phyloP scores from a whole-genome alignment of 2,888 invertebrate species.

The Empis livida region DNA sequence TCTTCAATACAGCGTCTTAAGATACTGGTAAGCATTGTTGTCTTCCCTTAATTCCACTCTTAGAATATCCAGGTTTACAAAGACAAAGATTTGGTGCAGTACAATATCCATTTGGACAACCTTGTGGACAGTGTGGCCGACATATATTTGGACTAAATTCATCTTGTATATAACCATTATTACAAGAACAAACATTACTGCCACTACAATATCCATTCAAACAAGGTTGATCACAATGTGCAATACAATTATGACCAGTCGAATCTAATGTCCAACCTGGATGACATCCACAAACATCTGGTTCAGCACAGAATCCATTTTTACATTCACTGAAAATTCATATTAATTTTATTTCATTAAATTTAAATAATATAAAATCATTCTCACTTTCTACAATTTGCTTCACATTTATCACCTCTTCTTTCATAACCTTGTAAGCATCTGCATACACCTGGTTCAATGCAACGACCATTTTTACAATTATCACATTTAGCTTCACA shows the following conservation, averaged over 20 bases:
- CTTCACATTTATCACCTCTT: conserved; percentile 23
- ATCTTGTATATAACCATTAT: conserved; percentile 40
- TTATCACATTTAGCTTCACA: conserved; percentile 28
- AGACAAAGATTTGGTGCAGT: conserved; percentile 60
- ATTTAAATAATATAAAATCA: neutral
- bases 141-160: conserved; percentile 35
- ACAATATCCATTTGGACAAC: conserved; percentile 61
- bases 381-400: conserved; percentile 27
- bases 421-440: conserved; percentile 44
- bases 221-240: conserved; percentile 50
- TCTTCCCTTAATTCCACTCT: conserved; percentile 43
- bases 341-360: neutral
- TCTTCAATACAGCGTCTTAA: neutral
- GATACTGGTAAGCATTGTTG: conserved; percentile 40
- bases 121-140: conserved; percentile 49
- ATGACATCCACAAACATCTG: conserved; percentile 16
- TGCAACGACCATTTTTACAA: conserved; percentile 43
- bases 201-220: conserved; percentile 57
- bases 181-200: conserved; percentile 45
- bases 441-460: conserved; percentile 45
- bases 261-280: conserved; percentile 24
- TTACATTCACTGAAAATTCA: conserved; percentile 12
- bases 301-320: conserved; percentile 28
- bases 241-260: conserved; percentile 35
- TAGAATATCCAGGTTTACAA: conserved; percentile 35